Evolutionary conservation across 92 coral and sea anemone genomes (phyloP).

Genomic region (Actinernus sp.): DNA sequence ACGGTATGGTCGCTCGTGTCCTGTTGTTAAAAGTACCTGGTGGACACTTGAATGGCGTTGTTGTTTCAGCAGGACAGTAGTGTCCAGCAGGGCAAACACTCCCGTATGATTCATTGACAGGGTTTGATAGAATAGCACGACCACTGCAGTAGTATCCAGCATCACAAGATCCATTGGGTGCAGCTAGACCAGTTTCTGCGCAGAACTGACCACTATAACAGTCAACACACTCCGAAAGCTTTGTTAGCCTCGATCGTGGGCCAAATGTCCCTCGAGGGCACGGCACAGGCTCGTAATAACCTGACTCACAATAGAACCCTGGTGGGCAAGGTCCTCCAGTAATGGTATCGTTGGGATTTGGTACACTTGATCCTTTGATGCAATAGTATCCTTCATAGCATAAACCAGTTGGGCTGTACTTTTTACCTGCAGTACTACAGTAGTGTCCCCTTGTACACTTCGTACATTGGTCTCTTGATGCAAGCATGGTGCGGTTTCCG

Average conservation of each 20-base stretch:
- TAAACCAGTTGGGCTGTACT: slow-evolving; percentile 70
- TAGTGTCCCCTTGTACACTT: slow-evolving; percentile 87
- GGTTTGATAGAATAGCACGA: slow-evolving; percentile 87
- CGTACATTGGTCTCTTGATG: slow-evolving; percentile 67
- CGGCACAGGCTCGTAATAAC: slow-evolving; percentile 80
- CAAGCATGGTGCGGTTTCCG: slow-evolving; percentile 81
- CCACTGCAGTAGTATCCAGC: slow-evolving; percentile 90
- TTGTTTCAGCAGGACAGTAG: slow-evolving; percentile 83
- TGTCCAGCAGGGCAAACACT: slow-evolving; percentile 87
- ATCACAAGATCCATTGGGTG: slow-evolving; percentile 90
- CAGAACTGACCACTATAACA: slow-evolving; percentile 96
- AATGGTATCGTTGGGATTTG: slow-evolving; percentile 84
- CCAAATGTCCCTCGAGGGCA: slow-evolving; percentile 94
- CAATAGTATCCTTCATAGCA: slow-evolving; percentile 98
- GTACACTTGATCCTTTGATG: slow-evolving; percentile 77
- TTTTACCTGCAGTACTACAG: slow-evolving; percentile 85
- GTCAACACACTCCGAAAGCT: slow-evolving; percentile 75
- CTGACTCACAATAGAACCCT: slow-evolving; percentile 82
- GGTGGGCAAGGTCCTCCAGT: slow-evolving; percentile 95
- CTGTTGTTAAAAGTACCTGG: slow-evolving; percentile 95
- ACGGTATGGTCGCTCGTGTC: slow-evolving; percentile 78
- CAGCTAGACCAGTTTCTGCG: slow-evolving; percentile 76
- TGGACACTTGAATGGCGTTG: slow-evolving; percentile 97
- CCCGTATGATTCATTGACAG: slow-evolving; percentile 78
- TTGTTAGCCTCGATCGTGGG: slow-evolving; percentile 74